Percentiles rank a stretch among this genome's conserved stretches.
phyloP scores from a whole-genome alignment of 2,797 vertebrate genomes.

The Sebastes ruberrimus region DNA sequence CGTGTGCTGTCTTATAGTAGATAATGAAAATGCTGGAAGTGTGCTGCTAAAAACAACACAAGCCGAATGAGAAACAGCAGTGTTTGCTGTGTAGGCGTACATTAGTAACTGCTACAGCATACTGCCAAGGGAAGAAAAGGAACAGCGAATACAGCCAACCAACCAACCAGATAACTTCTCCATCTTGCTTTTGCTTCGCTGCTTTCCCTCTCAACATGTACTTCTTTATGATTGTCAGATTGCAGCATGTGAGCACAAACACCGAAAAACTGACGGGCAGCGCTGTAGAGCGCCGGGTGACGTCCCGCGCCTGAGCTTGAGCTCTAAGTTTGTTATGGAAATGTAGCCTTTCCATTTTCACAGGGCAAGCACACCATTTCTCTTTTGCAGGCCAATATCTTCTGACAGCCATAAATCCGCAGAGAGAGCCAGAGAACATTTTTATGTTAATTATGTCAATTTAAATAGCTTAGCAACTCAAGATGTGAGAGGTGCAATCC shows the following conservation, averaged over 20 bases:
- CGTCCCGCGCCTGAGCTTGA: background rate
- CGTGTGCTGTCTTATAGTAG: conserved; percentile 39
- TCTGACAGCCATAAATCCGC: conserved; percentile 67
- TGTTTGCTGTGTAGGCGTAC: conserved; percentile 57
- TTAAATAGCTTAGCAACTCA: conserved; percentile 78
- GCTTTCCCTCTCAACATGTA: background rate
- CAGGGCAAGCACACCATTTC: conserved; percentile 32
- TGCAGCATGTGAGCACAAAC: conserved; percentile 1
- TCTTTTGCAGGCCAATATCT: conserved; percentile 47
- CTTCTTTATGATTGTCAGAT: conserved; percentile 17
- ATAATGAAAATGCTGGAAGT: conserved; percentile 58
- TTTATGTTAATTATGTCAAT: conserved; percentile 82
- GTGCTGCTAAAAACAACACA: conserved; percentile 55
- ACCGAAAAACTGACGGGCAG: background rate
- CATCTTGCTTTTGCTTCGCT: conserved; percentile 9
- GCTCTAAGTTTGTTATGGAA: conserved; percentile 24
- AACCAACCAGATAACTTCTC: conserved; percentile 14
- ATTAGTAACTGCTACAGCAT: conserved; percentile 60
- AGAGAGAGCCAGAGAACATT: conserved; percentile 60
- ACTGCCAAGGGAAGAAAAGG: conserved; percentile 22
- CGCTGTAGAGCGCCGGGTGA: background rate
- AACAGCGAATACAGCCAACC: conserved; percentile 27
- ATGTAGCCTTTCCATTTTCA: conserved; percentile 24
- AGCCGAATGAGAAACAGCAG: conserved; percentile 47
- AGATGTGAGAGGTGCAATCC: conserved; percentile 78